Conservation (phyloP, 2,797 vertebrate species). For the Bryconaethiops microstoma region DNA sequence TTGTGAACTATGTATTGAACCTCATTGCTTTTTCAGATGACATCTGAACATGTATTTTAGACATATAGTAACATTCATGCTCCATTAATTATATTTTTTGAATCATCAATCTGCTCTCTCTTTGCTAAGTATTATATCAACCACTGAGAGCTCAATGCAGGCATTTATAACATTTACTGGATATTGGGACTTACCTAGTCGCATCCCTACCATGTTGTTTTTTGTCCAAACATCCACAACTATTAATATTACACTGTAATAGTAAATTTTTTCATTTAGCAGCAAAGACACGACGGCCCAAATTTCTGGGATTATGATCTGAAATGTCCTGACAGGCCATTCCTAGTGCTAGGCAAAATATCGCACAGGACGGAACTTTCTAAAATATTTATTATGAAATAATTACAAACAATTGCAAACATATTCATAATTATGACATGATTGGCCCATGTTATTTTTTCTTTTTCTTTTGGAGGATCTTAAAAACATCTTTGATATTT, state of each 20-base stretch:
- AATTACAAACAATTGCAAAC: constrained; percentile 19
- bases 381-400: constrained; percentile 39
- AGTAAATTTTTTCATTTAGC: neutral
- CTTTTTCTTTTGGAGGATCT: neutral
- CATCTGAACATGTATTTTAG: no score
- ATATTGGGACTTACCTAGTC: no score
- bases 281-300: neutral
- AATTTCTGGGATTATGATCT: neutral
- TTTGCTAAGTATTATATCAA: no score
- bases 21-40: no score
- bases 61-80: no score
- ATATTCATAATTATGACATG: neutral
- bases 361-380: neutral
- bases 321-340: constrained; percentile 13
- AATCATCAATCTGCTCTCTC: no score
- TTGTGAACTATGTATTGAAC: no score
- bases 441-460: neutral
- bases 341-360: neutral
- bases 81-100: no score
- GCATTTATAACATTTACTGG: no score
- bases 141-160: no score
- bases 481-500: neutral
- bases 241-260: neutral
- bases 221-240: neutral
- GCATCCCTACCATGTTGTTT: no score